These are phyloP conservation scores for Argyra leucocephala DNA, from an alignment of 2,888 invertebrate genomes.

Conservation along the genomic window DNA sequence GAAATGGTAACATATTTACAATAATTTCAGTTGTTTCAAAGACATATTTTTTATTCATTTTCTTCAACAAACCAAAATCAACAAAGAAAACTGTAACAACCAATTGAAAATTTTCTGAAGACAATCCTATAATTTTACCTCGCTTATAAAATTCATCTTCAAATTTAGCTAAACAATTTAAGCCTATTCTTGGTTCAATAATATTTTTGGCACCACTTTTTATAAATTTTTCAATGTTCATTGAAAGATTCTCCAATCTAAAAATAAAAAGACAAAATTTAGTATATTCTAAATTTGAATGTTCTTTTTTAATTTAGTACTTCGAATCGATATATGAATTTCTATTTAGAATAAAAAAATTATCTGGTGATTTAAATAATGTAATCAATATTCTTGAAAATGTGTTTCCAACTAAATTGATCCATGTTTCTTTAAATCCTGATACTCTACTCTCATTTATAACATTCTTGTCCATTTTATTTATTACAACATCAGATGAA, in stretches of 20 bases:
- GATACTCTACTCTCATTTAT: background rate
- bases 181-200: slow-evolving; percentile 18
- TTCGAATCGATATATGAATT: background rate
- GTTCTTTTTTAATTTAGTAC: no score
- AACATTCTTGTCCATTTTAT: background rate
- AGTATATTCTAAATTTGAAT: no score
- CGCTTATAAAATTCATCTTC: slow-evolving; percentile 19
- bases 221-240: slow-evolving; percentile 14
- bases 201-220: background rate
- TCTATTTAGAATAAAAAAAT: slow-evolving; percentile 19
- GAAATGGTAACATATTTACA: slow-evolving; percentile 18
- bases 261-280: slow-evolving; percentile 10
- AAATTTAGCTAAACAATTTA: slow-evolving; percentile 19
- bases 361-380: slow-evolving; percentile 19
- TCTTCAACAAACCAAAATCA: slow-evolving; percentile 18
- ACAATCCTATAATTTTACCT: slow-evolving; percentile 19
- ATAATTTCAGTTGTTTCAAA: slow-evolving; percentile 13
- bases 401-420: slow-evolving; percentile 14
- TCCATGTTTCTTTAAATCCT: slow-evolving; percentile 15
- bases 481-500: background rate
- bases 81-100: slow-evolving; percentile 20
- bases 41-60: slow-evolving; percentile 11
- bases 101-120: slow-evolving; percentile 13
- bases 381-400: slow-evolving; percentile 16
- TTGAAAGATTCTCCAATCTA: slow-evolving; percentile 18